phyloP scores from a whole-genome alignment of 2,113 vertebrate species.

The Rousettus leschenaultii region DNA sequence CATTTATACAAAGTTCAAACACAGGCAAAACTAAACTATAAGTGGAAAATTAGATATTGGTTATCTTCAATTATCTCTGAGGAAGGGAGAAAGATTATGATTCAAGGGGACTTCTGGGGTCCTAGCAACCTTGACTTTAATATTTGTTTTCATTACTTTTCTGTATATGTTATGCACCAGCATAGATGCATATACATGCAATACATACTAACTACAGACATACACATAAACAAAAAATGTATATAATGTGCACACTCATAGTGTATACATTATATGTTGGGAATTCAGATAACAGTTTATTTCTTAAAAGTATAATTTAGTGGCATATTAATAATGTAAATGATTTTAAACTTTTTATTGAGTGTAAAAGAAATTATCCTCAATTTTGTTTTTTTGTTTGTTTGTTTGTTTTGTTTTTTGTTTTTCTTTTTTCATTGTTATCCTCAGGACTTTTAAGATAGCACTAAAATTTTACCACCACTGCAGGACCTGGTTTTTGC shows the following conservation, averaged over 20 bases:
- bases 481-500: background rate
- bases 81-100: background rate
- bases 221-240: background rate
- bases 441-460: background rate
- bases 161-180: background rate
- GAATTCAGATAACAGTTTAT: background rate
- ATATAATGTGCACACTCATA: background rate
- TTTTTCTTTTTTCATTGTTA: background rate
- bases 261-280: background rate
- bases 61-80: background rate
- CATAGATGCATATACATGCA: background rate
- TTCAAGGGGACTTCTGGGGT: background rate
- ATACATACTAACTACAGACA: background rate
- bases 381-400: background rate
- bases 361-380: background rate
- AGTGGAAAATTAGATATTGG: background rate
- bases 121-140: background rate
- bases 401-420: too few relatives aligned
- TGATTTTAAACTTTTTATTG: background rate
- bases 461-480: background rate
- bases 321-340: background rate
- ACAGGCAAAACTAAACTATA: background rate
- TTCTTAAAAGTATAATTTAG: background rate
- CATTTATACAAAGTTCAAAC: background rate
- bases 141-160: background rate